phyloP scores from a whole-genome alignment of 2,888 invertebrate genomes.

The Germaria angustata region DNA sequence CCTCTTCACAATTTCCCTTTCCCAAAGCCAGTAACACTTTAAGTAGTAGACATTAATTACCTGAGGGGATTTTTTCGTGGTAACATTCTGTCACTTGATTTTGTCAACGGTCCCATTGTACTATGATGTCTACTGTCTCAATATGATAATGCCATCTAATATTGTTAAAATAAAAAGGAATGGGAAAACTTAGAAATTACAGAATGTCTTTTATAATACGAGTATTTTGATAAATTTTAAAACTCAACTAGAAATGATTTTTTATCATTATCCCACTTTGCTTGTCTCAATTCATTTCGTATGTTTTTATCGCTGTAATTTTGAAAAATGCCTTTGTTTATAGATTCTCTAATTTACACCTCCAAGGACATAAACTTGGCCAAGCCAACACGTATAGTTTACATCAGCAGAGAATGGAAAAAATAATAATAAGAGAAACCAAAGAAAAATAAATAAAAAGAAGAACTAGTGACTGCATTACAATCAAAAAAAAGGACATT shows the following conservation, averaged over 20 bases:
- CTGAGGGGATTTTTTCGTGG: no score
- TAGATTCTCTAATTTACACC: conserved; percentile 77
- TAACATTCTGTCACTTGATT: no score
- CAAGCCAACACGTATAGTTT: conserved; percentile 58
- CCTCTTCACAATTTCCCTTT: no score
- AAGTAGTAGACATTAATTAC: no score
- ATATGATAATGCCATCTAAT: no score
- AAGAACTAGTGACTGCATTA: conserved; percentile 45
- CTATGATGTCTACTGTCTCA: no score
- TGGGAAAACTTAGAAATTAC: not conserved
- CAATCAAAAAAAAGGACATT: not conserved
- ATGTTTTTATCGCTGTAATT: not conserved
- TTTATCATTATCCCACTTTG: not conserved
- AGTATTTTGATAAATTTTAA: not conserved
- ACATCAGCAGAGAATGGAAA: conserved; percentile 39
- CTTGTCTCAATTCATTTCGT: not conserved
- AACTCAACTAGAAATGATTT: not conserved
- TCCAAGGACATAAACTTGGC: conserved; percentile 71
- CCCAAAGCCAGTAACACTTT: no score
- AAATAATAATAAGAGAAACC: not conserved
- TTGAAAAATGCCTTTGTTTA: conserved; percentile 74
- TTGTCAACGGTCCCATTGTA: no score
- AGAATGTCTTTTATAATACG: not conserved
- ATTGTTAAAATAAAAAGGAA: no score
- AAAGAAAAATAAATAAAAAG: not conserved